A percentile compares a stretch with the other conserved stretches of the same genome.
phyloP scores from a whole-genome alignment of 2,888 invertebrate genomes.

The Morinoia aosen region DNA sequence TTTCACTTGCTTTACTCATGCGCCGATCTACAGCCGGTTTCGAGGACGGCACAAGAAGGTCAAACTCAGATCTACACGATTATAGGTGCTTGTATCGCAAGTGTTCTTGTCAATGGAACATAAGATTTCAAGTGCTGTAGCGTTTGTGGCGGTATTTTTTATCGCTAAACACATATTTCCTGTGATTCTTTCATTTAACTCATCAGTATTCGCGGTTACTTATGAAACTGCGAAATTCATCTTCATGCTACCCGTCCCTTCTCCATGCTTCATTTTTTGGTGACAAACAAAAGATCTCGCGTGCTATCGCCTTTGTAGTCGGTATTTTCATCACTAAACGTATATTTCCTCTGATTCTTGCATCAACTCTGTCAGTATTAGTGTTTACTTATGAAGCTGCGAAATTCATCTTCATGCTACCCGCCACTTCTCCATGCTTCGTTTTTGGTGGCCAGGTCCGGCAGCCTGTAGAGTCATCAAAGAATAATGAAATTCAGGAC shows the following conservation, averaged over 20 bases:
- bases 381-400: background rate
- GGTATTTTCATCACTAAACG: no score
- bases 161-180: background rate
- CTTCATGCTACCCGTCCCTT: no score
- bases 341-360: background rate
- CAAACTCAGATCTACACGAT: no score
- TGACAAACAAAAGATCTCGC: no score
- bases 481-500: background rate
- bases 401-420: background rate
- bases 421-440: background rate
- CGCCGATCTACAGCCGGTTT: background rate
- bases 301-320: no score
- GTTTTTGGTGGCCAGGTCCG: background rate
- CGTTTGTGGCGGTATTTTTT: no score
- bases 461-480: background rate
- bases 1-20: background rate
- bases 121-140: no score
- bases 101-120: no score
- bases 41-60: background rate
- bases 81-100: no score
- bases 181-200: background rate
- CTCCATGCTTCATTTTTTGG: no score
- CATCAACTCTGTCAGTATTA: background rate
- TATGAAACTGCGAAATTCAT: no score
- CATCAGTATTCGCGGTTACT: no score